Evolutionary conservation across 1,140 invertebrate species (phyloP).

Genomic region (Marisa cornuarietis): DNA sequence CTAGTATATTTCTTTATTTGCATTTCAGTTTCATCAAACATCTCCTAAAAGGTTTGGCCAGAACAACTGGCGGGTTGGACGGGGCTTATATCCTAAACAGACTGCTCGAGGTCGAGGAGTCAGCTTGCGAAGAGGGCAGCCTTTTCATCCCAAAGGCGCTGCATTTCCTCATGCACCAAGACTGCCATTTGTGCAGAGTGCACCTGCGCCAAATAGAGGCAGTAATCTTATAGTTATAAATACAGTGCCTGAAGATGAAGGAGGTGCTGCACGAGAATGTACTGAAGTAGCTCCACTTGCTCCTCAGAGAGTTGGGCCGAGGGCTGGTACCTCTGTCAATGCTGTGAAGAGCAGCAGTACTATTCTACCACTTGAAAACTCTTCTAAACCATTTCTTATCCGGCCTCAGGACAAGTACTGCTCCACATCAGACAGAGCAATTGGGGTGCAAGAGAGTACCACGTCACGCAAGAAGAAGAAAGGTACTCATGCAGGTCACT

Average conservation of each 20-base stretch:
- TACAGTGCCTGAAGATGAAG: slow-evolving; percentile 16
- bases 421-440: neutral
- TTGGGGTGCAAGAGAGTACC: neutral
- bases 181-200: neutral
- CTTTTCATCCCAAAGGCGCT: slow-evolving; percentile 1
- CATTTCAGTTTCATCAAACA: slow-evolving; percentile 2
- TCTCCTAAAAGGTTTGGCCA: neutral
- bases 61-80: slow-evolving; percentile 16
- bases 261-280: neutral
- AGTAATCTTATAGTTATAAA: slow-evolving; percentile 26
- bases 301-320: slow-evolving; percentile 10
- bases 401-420: slow-evolving; percentile 44
- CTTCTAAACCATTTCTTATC: slow-evolving; percentile 31
- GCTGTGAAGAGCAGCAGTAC: neutral
- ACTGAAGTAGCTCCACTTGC: neutral
- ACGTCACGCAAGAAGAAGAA: neutral
- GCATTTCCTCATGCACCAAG: neutral
- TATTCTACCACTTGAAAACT: neutral
- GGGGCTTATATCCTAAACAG: too few species aligned
- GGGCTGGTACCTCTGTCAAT: neutral
- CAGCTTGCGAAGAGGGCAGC: neutral
- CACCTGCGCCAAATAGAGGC: neutral
- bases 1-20: neutral
- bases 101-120: too few species aligned
- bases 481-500: neutral